Evolutionary conservation across 2,888 invertebrate genomes (phyloP), one percentile per base, ranked within the genome.

Genomic region (Philereme transversata): DNA sequence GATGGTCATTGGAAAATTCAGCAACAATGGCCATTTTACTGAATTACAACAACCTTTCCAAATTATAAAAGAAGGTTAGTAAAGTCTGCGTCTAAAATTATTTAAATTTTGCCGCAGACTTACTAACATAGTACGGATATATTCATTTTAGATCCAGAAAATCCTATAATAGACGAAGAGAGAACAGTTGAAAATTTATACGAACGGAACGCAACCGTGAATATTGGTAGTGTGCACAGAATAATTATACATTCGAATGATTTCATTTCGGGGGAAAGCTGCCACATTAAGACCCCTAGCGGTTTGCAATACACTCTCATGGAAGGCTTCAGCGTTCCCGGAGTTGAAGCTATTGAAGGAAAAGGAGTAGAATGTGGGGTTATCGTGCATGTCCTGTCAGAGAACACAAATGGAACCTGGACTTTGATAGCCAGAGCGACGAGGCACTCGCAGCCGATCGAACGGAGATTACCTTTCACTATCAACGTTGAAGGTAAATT

Each of bases 401-500:
- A 81, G 57, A 74, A 81, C 5, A 63, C 73, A 52, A 60, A 84
- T 4, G 90, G 90, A 5, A 71, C 79, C 36, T 90, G 89, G 88
- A 76, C 71, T n/a, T 73, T 90, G 10, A 78, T 87, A 5, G 77
- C 83, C 7, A 80, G 81, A 65, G 82, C 77, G 5, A 69, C 50
- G 0, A 73, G 69, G 36, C 62, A 57, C 11, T 64, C 71, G 3
- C 59, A 60, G 3, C 65, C 54, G 34, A 72, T 81, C n/a, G 86
- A 90, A 79, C 82, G 77, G 64, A 81, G 86, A 71, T 70, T 77
- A 65, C 72, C 77, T 9, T 82, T 88, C 63, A 80, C 73, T 49
- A 82, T 90, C 68, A 60, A 73, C 59, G 77, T 87, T 50, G 83
- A 88, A 87, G 86, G 90, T 90, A 85, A 74, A 56, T 63, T 65